These are phyloP conservation scores for Diprion similis DNA, from an alignment of 1,140 invertebrate species.

Conservation along the genomic window DNA sequence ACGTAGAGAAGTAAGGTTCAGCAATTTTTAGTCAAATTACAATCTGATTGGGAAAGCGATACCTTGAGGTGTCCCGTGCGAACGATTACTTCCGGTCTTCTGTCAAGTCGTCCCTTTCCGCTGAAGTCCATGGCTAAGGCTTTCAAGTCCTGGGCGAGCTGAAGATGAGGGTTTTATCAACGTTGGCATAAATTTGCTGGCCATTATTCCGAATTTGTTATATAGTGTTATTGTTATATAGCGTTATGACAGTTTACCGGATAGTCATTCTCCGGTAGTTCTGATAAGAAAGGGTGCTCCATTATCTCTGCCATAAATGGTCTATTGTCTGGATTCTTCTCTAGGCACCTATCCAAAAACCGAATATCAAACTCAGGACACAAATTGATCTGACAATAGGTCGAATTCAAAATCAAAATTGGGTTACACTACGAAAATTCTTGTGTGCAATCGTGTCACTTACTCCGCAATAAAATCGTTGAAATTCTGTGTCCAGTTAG, in stretches of 20 bases:
- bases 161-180: slow-evolving; percentile 22
- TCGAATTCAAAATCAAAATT: not conserved
- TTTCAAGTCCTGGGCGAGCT: slow-evolving; percentile 71
- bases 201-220: not conserved
- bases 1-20: slow-evolving; percentile 5
- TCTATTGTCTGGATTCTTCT: slow-evolving; percentile 89
- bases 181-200: slow-evolving; percentile 39
- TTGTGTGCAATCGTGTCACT: slow-evolving; percentile 40
- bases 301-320: slow-evolving; percentile 84
- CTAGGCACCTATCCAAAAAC: slow-evolving; percentile 73
- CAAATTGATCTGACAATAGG: not conserved
- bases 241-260: slow-evolving; percentile 63
- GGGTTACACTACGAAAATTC: not conserved
- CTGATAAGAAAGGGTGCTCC: slow-evolving; percentile 85
- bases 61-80: slow-evolving; percentile 70
- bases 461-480: slow-evolving; percentile 87
- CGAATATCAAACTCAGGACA: not conserved
- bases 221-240: not conserved
- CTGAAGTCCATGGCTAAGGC: slow-evolving; percentile 59
- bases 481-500: slow-evolving; percentile 81
- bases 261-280: slow-evolving; percentile 78
- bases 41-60: slow-evolving; percentile 15
- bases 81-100: slow-evolving; percentile 69
- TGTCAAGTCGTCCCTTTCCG: slow-evolving; percentile 48
- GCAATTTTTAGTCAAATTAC: not conserved